phyloP scores from a whole-genome alignment of 2,113 vertebrate species.

The Rana temporaria region DNA sequence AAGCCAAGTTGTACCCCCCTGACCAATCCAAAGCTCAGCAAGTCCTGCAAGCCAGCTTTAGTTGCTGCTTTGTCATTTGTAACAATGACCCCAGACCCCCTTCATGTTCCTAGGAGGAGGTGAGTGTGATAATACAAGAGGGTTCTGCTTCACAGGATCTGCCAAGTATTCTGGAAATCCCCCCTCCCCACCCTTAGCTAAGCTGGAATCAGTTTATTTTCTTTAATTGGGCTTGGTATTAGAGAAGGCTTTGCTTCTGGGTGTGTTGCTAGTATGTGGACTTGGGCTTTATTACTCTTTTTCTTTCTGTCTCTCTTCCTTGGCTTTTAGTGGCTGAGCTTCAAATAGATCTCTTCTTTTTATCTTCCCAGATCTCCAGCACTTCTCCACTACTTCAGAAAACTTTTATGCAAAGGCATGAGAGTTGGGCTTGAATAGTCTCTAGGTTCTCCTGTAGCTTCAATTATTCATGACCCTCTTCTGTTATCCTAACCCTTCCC shows the following conservation, averaged over 20 bases:
- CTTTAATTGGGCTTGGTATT: too few species aligned
- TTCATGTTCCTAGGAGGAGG: conserved; percentile 44
- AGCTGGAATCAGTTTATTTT: neutral
- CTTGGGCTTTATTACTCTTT: too few species aligned
- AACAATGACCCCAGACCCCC: conserved; percentile 57
- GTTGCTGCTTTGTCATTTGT: conserved; percentile 51
- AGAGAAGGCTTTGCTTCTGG: neutral
- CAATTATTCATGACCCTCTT: neutral
- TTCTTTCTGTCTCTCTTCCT: too few species aligned
- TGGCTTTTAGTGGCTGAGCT: conserved; percentile 30
- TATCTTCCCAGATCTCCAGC: neutral
- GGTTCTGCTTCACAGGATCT: conserved; percentile 50
- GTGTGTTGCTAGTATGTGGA: neutral
- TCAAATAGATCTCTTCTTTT: conserved; percentile 25
- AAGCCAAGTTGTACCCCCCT: neutral
- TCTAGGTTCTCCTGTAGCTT: neutral
- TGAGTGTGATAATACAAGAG: conserved; percentile 8
- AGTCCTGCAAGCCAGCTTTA: conserved; percentile 48
- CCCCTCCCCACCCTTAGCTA: conserved; percentile 15
- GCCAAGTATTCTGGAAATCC: conserved; percentile 5
- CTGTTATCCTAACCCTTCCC: neutral
- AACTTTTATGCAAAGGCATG: conserved; percentile 22
- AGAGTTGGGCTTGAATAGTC: conserved; percentile 34
- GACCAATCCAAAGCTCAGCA: neutral
- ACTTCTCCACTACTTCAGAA: conserved; percentile 25